These are phyloP conservation scores for Vulpes ferrilata DNA, from an alignment of 2,113 vertebrate genomes.

Conservation along the genomic window DNA sequence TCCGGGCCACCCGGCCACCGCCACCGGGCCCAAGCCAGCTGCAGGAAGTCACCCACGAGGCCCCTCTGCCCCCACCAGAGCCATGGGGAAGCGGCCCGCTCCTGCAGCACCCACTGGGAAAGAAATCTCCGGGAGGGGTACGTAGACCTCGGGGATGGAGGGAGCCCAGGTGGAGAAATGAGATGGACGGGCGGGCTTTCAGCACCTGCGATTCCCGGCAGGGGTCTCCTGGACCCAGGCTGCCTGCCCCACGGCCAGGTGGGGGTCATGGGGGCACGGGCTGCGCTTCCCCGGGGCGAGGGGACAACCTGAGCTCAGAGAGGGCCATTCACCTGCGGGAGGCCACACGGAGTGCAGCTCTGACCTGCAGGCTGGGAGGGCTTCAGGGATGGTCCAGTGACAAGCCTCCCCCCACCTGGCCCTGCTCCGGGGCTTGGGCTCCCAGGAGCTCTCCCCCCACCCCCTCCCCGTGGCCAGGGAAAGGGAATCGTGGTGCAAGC, in stretches of 20 bases:
- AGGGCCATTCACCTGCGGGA: not conserved
- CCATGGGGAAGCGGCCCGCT: not conserved
- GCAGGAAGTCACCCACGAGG: not conserved
- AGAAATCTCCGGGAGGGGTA: not conserved
- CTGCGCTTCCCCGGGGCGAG: not conserved
- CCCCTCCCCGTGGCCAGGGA: not conserved
- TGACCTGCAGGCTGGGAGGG: not conserved
- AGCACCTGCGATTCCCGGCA: not conserved
- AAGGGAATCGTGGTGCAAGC: not conserved
- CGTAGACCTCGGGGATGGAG: not conserved
- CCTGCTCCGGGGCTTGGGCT: not conserved
- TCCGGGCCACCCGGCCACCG: not conserved
- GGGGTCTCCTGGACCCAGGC: not conserved
- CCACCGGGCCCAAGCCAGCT: not conserved
- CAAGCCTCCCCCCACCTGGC: not conserved
- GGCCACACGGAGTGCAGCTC: not conserved
- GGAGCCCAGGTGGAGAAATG: not conserved
- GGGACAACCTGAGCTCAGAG: not conserved
- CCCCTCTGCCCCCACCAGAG: not conserved
- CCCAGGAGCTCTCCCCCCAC: not conserved
- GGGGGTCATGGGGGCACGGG: not conserved
- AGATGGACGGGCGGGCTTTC: rapidly evolving
- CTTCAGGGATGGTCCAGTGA: not conserved
- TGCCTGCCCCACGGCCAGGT: not conserved
- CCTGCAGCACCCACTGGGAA: not conserved